phyloP scores from a whole-genome alignment of 2,888 invertebrate species.

The Cabera pusaria region DNA sequence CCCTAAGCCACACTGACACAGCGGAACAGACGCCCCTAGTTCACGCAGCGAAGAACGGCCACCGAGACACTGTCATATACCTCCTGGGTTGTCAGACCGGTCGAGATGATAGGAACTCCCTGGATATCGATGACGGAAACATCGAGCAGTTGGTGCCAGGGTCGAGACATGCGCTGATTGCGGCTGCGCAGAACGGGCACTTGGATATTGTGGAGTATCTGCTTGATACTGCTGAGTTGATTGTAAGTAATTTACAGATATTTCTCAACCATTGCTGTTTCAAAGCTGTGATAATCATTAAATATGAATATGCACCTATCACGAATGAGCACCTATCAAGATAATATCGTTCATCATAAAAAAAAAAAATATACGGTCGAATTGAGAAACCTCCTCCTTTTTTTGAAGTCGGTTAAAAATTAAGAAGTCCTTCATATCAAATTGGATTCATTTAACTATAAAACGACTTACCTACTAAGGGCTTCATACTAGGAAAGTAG shows the following conservation, averaged over 20 bases:
- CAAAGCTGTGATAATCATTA: too few relatives aligned
- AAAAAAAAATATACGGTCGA: too few relatives aligned
- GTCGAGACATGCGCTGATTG: slow-evolving; percentile 93
- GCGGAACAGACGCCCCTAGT: slow-evolving; percentile 93
- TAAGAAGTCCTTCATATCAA: too few relatives aligned
- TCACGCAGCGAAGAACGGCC: slow-evolving; percentile 95
- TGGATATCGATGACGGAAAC: slow-evolving; percentile 67
- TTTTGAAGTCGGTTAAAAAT: too few relatives aligned
- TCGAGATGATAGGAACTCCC: slow-evolving; percentile 86
- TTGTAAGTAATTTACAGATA: slow-evolving; percentile 80
- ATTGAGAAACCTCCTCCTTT: too few relatives aligned
- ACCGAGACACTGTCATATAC: slow-evolving; percentile 93
- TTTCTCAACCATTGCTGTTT: too few relatives aligned
- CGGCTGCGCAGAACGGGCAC: slow-evolving; percentile 94
- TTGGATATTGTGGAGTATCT: slow-evolving; percentile 95
- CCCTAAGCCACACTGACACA: slow-evolving; percentile 90
- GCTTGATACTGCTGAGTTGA: slow-evolving; percentile 92
- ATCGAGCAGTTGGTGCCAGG: slow-evolving; percentile 90
- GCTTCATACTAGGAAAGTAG: too few relatives aligned
- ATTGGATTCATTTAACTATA: too few relatives aligned
- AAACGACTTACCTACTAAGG: too few relatives aligned
- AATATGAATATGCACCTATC: too few relatives aligned
- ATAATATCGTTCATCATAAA: too few relatives aligned
- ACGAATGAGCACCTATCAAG: too few relatives aligned
- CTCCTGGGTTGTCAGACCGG: slow-evolving; percentile 89